Evolutionary conservation across 2,888 invertebrate species (phyloP), one percentile per base, ranked within the genome.

Genomic region (Pandemis corylana): DNA sequence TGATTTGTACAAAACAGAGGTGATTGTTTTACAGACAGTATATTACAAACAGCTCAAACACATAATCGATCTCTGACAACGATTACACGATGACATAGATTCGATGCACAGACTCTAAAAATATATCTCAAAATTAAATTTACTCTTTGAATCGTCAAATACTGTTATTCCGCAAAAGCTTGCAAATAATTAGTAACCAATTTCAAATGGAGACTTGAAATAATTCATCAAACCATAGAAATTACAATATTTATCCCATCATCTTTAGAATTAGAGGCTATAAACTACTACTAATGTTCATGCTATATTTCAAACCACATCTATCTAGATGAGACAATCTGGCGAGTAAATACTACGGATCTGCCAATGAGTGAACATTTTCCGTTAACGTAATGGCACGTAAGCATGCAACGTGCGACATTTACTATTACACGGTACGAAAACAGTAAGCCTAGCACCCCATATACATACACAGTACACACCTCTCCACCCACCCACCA

Each of bases 241-340:
- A 69, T 69, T 72, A 75, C 68, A 70, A 77, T 68, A 78, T 77
- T 76, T 71, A 81, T 86, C 86, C 87, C 86, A 84, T 84, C 84
- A 79, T 80, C 75, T 77, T 15, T 56, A 56, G 81, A 82, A 81
- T 85, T 87, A 87, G 79, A 83, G 84, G 85, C 89, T 90, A 91
- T 80, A 82, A 81, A 83, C 87, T 91, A 91, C 85, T 76, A 82
- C 89, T 90, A 90, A 85, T 78, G 81, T 87, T 89, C 89, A 91
- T 90, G 90, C 90, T 89, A 89, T 85, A 85, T 85, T 76, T 81
- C 80, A 80, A 81, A 82, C 80, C 84, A 79, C 83, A 82, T 80
- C 78, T 82, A 82, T 79, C 79, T 80, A 81, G 80, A 78, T 80
- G 79, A 79, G 82, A 78, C 77, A 78, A 80, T 59, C 59, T 78